Conservation (phyloP, 2,888 invertebrate genomes). For the Pharmacophagus antenor region DNA sequence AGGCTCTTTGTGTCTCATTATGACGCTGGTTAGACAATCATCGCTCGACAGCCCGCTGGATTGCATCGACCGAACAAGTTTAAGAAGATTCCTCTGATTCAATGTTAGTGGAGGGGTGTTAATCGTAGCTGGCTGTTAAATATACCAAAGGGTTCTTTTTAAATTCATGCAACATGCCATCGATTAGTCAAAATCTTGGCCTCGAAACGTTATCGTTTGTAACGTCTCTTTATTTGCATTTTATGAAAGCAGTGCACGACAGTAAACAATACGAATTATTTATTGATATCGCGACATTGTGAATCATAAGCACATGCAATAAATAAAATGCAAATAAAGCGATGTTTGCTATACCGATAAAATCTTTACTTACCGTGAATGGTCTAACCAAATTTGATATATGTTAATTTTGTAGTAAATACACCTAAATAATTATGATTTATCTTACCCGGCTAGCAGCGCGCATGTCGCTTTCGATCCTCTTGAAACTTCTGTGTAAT, state of each 20-base stretch:
- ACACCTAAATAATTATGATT: slow-evolving; percentile 13
- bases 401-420: slow-evolving; percentile 28
- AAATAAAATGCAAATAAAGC: slow-evolving; percentile 81
- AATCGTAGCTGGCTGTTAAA: slow-evolving; percentile 80
- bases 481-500: slow-evolving; percentile 87
- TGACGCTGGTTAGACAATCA: slow-evolving; percentile 75
- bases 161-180: slow-evolving; percentile 75
- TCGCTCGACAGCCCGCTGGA: slow-evolving; percentile 80
- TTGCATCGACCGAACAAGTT: slow-evolving; percentile 81
- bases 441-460: slow-evolving; percentile 73
- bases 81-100: slow-evolving; percentile 81
- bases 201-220: slow-evolving; percentile 36
- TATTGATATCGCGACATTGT: slow-evolving; percentile 57
- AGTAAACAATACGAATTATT: slow-evolving; percentile 56
- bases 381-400: slow-evolving; percentile 27
- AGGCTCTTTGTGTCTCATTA: slow-evolving; percentile 75
- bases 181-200: slow-evolving; percentile 48
- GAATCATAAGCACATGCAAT: slow-evolving; percentile 75
- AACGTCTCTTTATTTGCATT: slow-evolving; percentile 75
- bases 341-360: slow-evolving; percentile 57
- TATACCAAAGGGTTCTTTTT: slow-evolving; percentile 69
- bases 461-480: slow-evolving; percentile 81
- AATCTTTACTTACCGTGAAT: slow-evolving; percentile 45
- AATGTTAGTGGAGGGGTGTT: slow-evolving; percentile 79
- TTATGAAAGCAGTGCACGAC: slow-evolving; percentile 78